phyloP scores from a whole-genome alignment of 1,140 invertebrate species.

The Polyergus mexicanus region DNA sequence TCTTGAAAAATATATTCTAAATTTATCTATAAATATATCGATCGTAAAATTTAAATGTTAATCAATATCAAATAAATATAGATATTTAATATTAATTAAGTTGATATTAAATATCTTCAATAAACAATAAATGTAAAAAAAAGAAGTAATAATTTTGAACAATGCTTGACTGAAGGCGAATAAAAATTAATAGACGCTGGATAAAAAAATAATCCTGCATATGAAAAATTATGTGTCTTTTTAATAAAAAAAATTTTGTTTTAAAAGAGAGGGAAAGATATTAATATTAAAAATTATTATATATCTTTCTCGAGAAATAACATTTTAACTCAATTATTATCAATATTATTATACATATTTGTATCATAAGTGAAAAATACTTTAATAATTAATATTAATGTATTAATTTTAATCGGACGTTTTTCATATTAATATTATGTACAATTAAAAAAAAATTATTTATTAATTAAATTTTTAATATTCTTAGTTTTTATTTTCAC shows the following conservation, averaged over 20 bases:
- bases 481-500: too few relatives aligned
- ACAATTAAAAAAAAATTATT: too few relatives aligned
- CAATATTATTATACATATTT: neutral
- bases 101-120: neutral
- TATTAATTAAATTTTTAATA: too few relatives aligned
- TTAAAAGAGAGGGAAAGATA: too few relatives aligned
- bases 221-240: neutral
- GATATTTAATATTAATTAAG: neutral
- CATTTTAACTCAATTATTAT: neutral
- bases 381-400: too few relatives aligned
- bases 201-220: neutral
- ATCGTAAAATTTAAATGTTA: too few relatives aligned
- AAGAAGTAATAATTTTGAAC: neutral
- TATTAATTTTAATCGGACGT: too few relatives aligned
- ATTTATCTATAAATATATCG: neutral
- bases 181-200: too few relatives aligned
- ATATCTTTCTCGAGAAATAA: neutral
- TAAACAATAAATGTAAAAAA: neutral
- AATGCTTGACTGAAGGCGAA: neutral
- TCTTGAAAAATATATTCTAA: neutral
- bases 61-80: neutral
- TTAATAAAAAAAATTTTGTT: neutral
- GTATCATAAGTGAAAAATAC: neutral
- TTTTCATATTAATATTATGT: too few relatives aligned
- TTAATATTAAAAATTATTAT: neutral